Base-by-base conservation (phyloP, 2,888 invertebrate genomes). In the Biston betularia region DNA sequence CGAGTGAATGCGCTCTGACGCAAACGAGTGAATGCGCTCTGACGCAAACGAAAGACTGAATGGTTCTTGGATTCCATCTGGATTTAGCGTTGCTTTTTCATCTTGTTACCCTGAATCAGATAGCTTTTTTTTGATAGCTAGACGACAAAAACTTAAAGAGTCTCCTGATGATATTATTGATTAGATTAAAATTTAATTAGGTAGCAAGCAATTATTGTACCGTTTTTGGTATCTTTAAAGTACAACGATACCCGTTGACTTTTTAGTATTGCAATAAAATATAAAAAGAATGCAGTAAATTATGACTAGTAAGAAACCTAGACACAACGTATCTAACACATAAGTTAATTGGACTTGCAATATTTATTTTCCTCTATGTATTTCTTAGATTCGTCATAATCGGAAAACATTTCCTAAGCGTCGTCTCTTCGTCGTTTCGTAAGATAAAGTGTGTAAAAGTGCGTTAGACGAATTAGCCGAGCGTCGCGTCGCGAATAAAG, bases 381-480 rank as follows among this genome's bases (percentile, higher is more conserved):
- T 33, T 48, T 33, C 48, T 10, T 48, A 33, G 24, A 33, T 48
- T 12, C 6, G 24, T 24, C 33, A 11, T 6, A 34, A 35, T 34
- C 34, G n/a, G 6, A 44, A 44, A 44, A 44, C 6, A 6, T 6
- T 12, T 44, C 15, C 35, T 38, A 9, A 53, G n/a, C 50, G 9
- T 42, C 42, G 12, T 61, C 59, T 71, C 75, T 72, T 69, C 81
- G 82, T 79, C 62, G 63, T 61, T 63, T 7, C 10, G 33, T 34
- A 52, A 0, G 14, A 68, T 61, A 65, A 61, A 72, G 73, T 75
- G 80, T 83, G 75, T 79, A 71, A 72, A 82, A 89, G 92, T 93
- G 93, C 93, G 93, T 93, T 93, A 84, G 92, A 92, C 92, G 92
- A 92, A 91, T 89, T 87, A 88, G 88, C 88, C 88, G 87, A 89